phyloP scores from a whole-genome alignment of 2,888 invertebrate genomes.

The Stenolophus ochropezus region DNA sequence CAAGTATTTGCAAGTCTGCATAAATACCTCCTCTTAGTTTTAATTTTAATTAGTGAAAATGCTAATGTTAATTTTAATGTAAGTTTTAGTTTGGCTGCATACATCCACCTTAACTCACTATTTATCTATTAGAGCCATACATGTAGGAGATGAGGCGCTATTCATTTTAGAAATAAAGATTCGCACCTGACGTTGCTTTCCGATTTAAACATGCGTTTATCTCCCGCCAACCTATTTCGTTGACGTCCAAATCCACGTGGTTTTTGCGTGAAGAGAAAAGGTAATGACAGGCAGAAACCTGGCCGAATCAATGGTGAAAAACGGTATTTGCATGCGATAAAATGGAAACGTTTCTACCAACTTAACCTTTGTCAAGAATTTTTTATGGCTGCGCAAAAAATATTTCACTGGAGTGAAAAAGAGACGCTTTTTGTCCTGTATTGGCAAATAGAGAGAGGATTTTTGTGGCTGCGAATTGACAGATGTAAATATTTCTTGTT shows the following conservation, averaged over 20 bases:
- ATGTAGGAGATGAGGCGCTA: too few species aligned
- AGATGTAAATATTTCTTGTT: not conserved
- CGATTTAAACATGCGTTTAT: conserved; percentile 4
- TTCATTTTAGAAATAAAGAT: too few species aligned
- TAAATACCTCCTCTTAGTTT: too few species aligned
- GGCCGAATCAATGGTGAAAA: conserved; percentile 36
- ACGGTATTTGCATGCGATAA: conserved; percentile 47
- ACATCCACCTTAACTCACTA: too few species aligned
- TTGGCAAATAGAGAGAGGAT: not conserved
- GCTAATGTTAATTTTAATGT: too few species aligned
- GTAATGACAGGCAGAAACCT: conserved; percentile 34
- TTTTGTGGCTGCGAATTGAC: not conserved
- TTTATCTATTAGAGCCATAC: too few species aligned
- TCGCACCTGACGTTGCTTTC: not conserved
- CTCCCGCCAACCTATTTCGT: conserved; percentile 16
- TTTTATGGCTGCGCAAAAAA: conserved; percentile 12
- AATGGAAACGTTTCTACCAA: conserved; percentile 42
- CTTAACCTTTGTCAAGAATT: conserved; percentile 13
- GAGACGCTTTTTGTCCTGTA: not conserved
- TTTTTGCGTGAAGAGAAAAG: conserved; percentile 39
- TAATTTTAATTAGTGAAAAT: too few species aligned
- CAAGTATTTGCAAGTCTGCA: too few species aligned
- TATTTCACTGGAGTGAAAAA: conserved; percentile 4
- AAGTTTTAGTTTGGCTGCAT: too few species aligned
- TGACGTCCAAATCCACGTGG: conserved; percentile 28